These are phyloP conservation scores for Chloroclystis v-ata DNA, from an alignment of 2,888 invertebrate genomes.

Conservation along the genomic window DNA sequence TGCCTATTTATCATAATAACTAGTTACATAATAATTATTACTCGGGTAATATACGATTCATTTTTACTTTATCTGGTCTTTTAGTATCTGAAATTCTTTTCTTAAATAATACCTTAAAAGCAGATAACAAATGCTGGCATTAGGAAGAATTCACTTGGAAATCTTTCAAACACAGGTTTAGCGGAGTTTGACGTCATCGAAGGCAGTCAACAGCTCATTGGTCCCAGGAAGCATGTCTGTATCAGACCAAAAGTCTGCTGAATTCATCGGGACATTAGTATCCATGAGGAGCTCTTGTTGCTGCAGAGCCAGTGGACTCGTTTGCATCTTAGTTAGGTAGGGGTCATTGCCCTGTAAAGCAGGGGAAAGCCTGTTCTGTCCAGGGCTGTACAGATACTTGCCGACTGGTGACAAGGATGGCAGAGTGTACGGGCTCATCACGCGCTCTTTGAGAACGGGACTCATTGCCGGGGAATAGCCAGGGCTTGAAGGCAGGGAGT, in stretches of 20 bases:
- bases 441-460: conserved; percentile 52
- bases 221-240: conserved; percentile 59
- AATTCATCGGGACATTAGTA: conserved; percentile 42
- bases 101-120: conserved; percentile 8
- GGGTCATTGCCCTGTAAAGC: conserved; percentile 61
- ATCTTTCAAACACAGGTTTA: conserved; percentile 39
- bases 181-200: conserved; percentile 65
- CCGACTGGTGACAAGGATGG: conserved; percentile 62
- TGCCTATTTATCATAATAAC: too few species aligned
- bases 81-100: conserved; percentile 27
- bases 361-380: conserved; percentile 52
- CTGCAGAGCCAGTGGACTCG: conserved; percentile 55
- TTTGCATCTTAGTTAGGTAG: conserved; percentile 64
- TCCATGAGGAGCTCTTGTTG: conserved; percentile 53
- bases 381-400: conserved; percentile 55
- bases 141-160: conserved; percentile 34
- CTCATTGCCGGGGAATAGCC: conserved; percentile 64
- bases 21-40: too few species aligned
- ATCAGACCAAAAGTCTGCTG: conserved; percentile 62
- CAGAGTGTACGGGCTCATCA: conserved; percentile 62
- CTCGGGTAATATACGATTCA: too few species aligned
- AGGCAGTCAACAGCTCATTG: conserved; percentile 58
- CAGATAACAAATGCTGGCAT: conserved; percentile 29
- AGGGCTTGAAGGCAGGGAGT: conserved; percentile 61
- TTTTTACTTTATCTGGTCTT: too few species aligned